phyloP scores from a whole-genome alignment of 2,797 vertebrate genomes.

The Mus caroli region DNA sequence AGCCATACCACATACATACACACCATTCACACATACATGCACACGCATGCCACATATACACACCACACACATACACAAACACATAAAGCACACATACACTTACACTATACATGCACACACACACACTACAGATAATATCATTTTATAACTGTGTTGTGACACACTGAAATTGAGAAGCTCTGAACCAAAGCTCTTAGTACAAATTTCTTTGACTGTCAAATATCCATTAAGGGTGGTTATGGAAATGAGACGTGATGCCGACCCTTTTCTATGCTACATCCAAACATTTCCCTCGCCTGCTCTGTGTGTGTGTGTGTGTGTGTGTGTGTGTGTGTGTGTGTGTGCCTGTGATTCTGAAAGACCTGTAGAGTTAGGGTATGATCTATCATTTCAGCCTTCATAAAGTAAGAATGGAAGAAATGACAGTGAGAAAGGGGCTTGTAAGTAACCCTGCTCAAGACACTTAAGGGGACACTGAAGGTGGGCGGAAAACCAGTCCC shows the following conservation, averaged over 20 bases:
- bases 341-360: neutral
- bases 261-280: neutral
- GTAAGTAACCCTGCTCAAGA: neutral
- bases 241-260: constrained; percentile 3
- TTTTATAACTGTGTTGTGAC: neutral
- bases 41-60: too few relatives aligned
- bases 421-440: neutral
- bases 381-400: neutral
- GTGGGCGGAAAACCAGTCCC: neutral
- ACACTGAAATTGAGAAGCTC: neutral
- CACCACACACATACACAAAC: too few relatives aligned
- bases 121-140: neutral
- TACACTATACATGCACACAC: neutral
- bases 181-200: neutral
- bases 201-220: constrained; percentile 33
- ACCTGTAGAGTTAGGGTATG: neutral
- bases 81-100: too few relatives aligned
- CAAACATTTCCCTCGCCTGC: neutral
- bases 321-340: neutral
- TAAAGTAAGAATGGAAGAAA: neutral
- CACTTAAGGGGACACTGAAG: neutral
- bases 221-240: neutral
- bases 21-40: neutral
- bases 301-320: neutral
- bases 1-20: too few relatives aligned